phyloP scores from a whole-genome alignment of 2,113 vertebrate species.

The Plestiodon gilberti region DNA sequence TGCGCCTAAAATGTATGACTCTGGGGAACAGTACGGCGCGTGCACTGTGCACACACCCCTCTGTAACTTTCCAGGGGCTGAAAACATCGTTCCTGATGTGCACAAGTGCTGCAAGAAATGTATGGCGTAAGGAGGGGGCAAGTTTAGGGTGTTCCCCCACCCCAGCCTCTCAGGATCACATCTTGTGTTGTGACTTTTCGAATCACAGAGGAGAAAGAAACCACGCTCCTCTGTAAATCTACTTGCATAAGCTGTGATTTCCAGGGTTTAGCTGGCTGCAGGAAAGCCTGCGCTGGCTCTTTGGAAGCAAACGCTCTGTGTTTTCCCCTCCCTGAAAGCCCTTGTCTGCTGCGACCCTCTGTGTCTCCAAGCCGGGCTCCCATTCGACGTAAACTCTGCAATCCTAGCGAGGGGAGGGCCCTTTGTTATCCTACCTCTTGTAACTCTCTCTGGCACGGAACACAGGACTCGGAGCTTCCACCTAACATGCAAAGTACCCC shows the following conservation, averaged over 20 bases:
- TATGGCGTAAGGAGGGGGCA: background rate
- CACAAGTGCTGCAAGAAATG: background rate
- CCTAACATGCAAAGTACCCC: background rate
- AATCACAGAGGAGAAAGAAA: background rate
- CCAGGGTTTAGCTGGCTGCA: background rate
- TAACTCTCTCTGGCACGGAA: background rate
- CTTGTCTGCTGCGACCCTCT: background rate
- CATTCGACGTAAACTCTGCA: background rate
- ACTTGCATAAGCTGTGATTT: background rate
- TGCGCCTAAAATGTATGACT: background rate
- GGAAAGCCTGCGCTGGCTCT: background rate
- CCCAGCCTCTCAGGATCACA: background rate
- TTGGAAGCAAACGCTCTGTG: background rate
- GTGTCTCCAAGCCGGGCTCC: background rate
- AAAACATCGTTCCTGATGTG: background rate
- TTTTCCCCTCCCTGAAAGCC: background rate
- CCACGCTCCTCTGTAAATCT: background rate
- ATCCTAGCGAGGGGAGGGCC: background rate
- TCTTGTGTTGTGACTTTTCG: background rate
- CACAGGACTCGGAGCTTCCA: conserved; percentile 5
- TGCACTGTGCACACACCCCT: no score
- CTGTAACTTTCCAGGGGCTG: background rate
- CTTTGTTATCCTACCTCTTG: background rate
- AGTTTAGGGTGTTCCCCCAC: background rate
- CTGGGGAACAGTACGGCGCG: no score